Evolutionary conservation across 2,797 vertebrate genomes (phyloP), one percentile per base, ranked within the genome.

Genomic region (Acanthiza pusilla): DNA sequence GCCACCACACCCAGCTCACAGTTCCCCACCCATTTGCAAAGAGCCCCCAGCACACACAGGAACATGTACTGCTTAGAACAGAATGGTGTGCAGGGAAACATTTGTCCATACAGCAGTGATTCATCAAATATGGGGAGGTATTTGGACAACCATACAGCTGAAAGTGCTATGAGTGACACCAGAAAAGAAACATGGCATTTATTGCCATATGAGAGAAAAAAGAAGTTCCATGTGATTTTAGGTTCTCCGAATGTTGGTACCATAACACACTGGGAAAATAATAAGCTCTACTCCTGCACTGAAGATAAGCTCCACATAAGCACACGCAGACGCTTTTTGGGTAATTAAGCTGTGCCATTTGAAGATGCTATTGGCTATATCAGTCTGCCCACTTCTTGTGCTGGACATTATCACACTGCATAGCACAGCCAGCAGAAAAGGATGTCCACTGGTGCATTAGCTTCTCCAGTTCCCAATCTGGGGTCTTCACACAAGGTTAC

Each of bases 1-100:
- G 21, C 13, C 10, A 6, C 32, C 22, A 32, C 0, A 3, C 19
- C 50, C 3, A 4, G 30, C 18, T 90, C 58, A 73, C 2, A 1
- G 16, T 9, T 74, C 16, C 23, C 23, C 36, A 32, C 1, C 8
- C 27, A 9, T 48, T 51, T 2, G 5, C 7, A 4, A 83, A 88
- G 38, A 55, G 32, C 15, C 7, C 11, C 11, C 8, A 5, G 1
- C 45, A 76, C 0, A 4, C 34, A 36, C 0, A 1, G 40, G 21
- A 32, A 27, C 40, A 72, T 43, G 36, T 25, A 43, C 30, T 4
- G 4, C 54, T 70, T 61, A 18, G 12, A 91, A 73, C 11, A 50
- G 55, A 72, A 86, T 7, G 0, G 0, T 34, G 15, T 51, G 32
- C 30, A 7, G 4, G 67, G 45, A 89, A 92, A 73, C 20, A 30